Base-by-base conservation (phyloP, 2,797 vertebrate species). In the Spinus olivaceus region DNA sequence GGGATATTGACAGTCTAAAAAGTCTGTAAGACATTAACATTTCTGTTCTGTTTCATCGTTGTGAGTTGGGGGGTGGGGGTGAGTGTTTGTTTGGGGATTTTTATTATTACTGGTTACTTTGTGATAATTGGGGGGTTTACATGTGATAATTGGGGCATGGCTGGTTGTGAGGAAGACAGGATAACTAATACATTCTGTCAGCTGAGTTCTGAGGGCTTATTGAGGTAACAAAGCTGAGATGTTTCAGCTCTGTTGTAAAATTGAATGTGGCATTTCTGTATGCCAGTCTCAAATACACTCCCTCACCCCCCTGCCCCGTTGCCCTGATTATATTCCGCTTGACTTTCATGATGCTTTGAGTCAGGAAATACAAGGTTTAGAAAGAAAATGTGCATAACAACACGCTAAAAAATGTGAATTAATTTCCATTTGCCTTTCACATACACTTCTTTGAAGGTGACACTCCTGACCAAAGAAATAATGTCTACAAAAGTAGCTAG, bases 281-380 rank as follows among this genome's bases (percentile, higher is more conserved):
- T 59, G 28, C 28, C 44, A n/a, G 28, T 42, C 28, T 87, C 60
- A 77, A 50, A 46, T 39, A 41, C 0, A 20, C 3, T 9, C n/a
- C 21, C 27, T 30, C 9, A 32, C 7, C 25, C 30, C 30, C 15
- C 32, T 0, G 0, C 13, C 27, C 5, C 1, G 0, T 39, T 51
- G 32, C 17, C 7, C 61, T 47, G 23, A n/a, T 66, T 53, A 4
- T 66, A 27, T 80, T 80, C 24, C 12, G 33, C 15, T 63, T 59
- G 19, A 33, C 24, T 82, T 81, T 51, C 2, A 4, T 61, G 28
- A 35, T 78, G 32, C n/a, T 78, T 57, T 65, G 50, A 92, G 76
- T 69, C 42, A 83, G 42, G 46, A 91, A 85, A 28, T 70, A 25
- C 0, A 32, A 82, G 32, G 41, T 86, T 91, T 39, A 42, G 70